Percentiles rank a stretch among this genome's conserved stretches.
Conservation (phyloP, 2,113 vertebrate species). For the Prolemur simus region DNA sequence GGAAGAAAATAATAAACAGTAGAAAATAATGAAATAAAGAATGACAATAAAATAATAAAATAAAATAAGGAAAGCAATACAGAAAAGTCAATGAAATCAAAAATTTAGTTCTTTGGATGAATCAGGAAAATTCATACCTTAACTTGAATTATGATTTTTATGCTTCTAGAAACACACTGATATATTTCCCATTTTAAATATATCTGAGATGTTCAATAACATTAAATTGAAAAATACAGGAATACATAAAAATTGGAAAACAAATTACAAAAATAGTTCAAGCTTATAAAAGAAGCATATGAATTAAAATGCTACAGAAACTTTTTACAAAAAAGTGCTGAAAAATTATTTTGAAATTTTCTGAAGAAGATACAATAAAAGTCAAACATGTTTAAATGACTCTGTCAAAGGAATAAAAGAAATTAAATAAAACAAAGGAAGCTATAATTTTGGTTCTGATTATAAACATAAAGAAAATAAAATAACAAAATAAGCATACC, state of each 20-base stretch:
- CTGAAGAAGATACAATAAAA: background rate
- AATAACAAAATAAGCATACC: background rate
- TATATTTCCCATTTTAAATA: background rate
- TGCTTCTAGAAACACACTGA: background rate
- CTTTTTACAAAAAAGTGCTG: background rate
- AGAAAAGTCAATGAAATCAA: background rate
- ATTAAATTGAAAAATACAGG: background rate
- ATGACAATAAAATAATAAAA: background rate
- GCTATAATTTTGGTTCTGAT: background rate
- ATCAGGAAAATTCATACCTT: background rate
- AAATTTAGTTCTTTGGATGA: background rate
- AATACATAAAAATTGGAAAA: background rate
- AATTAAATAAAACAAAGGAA: background rate
- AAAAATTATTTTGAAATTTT: background rate
- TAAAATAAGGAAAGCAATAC: background rate
- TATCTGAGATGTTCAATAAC: background rate
- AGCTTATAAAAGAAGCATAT: background rate
- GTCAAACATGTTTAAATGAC: background rate
- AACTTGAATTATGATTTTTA: background rate
- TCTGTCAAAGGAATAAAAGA: background rate
- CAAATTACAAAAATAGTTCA: background rate
- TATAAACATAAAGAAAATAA: background rate
- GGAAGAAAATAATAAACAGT: background rate
- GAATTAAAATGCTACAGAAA: background rate
- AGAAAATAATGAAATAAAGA: background rate